Evolutionary conservation across 2,797 vertebrate genomes (phyloP).

Genomic region (Spondyliosoma cantharus): DNA sequence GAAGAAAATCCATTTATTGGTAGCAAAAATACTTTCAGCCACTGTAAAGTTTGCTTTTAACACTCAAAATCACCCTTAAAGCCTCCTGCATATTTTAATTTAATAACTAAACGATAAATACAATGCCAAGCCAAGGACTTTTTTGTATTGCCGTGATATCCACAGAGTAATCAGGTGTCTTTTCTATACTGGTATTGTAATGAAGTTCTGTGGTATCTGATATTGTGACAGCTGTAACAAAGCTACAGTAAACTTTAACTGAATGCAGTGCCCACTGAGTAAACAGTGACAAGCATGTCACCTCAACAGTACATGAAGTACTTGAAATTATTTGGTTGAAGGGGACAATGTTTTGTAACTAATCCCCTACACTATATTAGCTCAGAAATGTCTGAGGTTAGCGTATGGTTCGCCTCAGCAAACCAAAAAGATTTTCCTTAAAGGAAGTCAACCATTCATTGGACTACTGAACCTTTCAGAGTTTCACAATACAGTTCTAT

Average conservation of each 20-base stretch:
- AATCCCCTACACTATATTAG: neutral
- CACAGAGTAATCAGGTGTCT: no score
- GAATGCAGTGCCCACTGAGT: neutral
- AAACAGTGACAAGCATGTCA: slow-evolving; percentile 16
- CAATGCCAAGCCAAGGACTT: no score
- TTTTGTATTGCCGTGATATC: no score
- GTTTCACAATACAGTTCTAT: neutral
- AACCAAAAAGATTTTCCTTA: neutral
- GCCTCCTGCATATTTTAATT: neutral
- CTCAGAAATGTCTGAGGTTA: neutral
- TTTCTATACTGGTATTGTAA: no score
- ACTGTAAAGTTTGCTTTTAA: neutral
- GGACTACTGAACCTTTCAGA: neutral
- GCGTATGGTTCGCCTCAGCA: neutral
- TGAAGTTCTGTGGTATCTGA: no score
- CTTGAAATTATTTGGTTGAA: neutral
- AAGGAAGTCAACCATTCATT: neutral
- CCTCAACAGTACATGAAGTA: neutral
- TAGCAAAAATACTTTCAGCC: neutral
- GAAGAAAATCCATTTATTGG: slow-evolving; percentile 10
- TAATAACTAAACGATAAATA: no score
- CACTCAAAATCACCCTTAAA: slow-evolving; percentile 26
- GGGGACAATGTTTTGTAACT: neutral
- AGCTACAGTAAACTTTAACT: slow-evolving; percentile 11
- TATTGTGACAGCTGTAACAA: no score